These are phyloP conservation scores for Lucifuga dentata DNA, from an alignment of 2,113 vertebrate species.

Conservation along the genomic window DNA sequence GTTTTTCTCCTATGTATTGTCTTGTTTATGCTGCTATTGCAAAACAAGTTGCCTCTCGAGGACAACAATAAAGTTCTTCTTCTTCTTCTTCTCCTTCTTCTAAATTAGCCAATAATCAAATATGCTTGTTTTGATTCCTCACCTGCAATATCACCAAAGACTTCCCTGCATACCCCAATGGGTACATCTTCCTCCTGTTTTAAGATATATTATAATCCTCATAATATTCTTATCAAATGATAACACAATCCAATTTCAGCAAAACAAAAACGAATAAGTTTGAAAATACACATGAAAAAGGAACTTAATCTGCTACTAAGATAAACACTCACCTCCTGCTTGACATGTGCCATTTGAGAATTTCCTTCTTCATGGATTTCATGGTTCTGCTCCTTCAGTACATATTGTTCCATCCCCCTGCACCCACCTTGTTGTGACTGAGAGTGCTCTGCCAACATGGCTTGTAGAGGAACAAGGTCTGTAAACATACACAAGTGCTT, in stretches of 20 bases:
- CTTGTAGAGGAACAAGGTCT: constrained; percentile 53
- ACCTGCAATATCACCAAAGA: constrained; percentile 53
- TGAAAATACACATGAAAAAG: neutral
- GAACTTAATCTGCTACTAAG: neutral
- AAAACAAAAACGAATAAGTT: too few relatives aligned
- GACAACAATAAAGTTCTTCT: too few relatives aligned
- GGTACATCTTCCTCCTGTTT: constrained; percentile 64
- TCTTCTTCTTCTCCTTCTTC: too few relatives aligned
- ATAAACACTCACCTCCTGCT: constrained; percentile 66
- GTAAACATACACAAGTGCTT: constrained; percentile 14
- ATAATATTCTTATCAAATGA: constrained; percentile 11
- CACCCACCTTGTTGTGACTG: neutral
- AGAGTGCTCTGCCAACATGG: constrained; percentile 40
- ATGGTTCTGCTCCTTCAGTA: constrained; percentile 58
- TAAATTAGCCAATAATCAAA: too few relatives aligned
- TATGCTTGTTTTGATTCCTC: constrained; percentile 6
- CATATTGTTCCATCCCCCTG: constrained; percentile 20
- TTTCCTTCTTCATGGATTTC: constrained; percentile 28
- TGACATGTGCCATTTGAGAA: constrained; percentile 48
- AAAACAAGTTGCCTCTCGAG: too few relatives aligned
- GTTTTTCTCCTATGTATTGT: too few relatives aligned
- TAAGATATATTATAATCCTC: constrained; percentile 37
- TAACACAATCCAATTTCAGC: neutral
- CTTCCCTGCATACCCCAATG: constrained; percentile 25
- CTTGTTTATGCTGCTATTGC: too few relatives aligned